Conservation (phyloP, 2,888 invertebrate species). For the Ectemnius lituratus region DNA sequence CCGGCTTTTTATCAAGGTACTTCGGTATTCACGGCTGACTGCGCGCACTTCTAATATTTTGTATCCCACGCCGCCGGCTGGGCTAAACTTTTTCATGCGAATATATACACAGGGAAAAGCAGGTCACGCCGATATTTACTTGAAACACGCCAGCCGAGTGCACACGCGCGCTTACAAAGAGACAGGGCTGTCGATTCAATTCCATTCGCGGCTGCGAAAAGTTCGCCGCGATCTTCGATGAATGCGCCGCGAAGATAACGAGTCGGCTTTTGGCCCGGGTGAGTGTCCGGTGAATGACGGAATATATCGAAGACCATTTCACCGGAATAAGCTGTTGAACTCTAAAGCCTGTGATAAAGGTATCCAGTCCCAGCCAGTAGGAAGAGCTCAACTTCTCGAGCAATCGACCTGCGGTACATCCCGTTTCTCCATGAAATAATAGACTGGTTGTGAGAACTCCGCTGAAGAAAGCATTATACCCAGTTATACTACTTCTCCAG, state of each 20-base stretch:
- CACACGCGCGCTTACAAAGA: slow-evolving; percentile 7
- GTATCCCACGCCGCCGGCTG: not conserved
- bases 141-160: not conserved
- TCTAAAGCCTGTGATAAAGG: slow-evolving; percentile 37
- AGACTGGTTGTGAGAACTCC: slow-evolving; percentile 5
- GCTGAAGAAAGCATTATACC: too few relatives aligned
- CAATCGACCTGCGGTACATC: slow-evolving; percentile 10
- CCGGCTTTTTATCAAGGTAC: not conserved
- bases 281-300: slow-evolving; percentile 3
- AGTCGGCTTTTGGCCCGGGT: slow-evolving; percentile 20
- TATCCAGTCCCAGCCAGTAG: not conserved
- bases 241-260: slow-evolving; percentile 12
- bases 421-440: slow-evolving; percentile 20
- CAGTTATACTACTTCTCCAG: too few relatives aligned
- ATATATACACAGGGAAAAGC: not conserved
- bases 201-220: slow-evolving; percentile 17
- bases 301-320: slow-evolving; percentile 33
- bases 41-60: slow-evolving; percentile 1
- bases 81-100: not conserved
- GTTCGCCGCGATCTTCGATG: not conserved
- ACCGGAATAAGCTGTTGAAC: slow-evolving; percentile 35
- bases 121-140: slow-evolving; percentile 7
- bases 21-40: not conserved
- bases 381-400: slow-evolving; percentile 3
- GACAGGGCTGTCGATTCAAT: slow-evolving; percentile 29